These are phyloP conservation scores for Diachasma alloeum DNA, from an alignment of 1,140 invertebrate genomes.

Conservation along the genomic window DNA sequence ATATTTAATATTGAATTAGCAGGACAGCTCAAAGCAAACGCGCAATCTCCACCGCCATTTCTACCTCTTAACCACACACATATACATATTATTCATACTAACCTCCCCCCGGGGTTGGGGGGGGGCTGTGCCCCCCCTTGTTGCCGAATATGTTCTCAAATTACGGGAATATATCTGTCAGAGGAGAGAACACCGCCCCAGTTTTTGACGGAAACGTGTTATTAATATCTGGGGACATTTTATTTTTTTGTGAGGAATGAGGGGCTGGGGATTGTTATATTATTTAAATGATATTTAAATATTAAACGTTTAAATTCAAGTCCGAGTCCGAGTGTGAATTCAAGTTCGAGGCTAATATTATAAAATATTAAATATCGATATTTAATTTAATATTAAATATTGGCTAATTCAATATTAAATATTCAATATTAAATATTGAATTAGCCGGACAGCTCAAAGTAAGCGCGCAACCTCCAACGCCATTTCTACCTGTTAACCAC, in stretches of 20 bases:
- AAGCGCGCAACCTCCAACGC: slow-evolving; percentile 38
- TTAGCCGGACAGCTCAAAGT: slow-evolving; percentile 56
- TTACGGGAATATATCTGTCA: slow-evolving; percentile 26
- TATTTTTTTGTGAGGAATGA: neutral
- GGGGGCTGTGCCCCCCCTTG: slow-evolving; percentile 18
- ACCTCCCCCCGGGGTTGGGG: slow-evolving; percentile 33
- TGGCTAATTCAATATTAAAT: too few species aligned
- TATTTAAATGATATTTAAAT: too few species aligned
- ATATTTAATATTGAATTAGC: too few species aligned
- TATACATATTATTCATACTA: slow-evolving; percentile 22
- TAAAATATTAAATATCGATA: too few species aligned
- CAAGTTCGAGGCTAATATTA: too few species aligned
- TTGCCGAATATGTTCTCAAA: slow-evolving; percentile 24
- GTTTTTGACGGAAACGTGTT: slow-evolving; percentile 43
- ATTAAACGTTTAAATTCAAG: too few species aligned
- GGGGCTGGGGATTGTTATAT: too few species aligned
- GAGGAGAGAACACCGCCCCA: slow-evolving; percentile 36
- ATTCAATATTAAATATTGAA: too few species aligned
- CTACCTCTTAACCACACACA: slow-evolving; percentile 23
- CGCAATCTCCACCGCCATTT: slow-evolving; percentile 45
- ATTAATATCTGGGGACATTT: slow-evolving; percentile 30
- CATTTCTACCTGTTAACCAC: slow-evolving; percentile 38
- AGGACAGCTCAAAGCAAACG: slow-evolving; percentile 53
- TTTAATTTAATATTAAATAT: too few species aligned
- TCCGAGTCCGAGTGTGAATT: too few species aligned